Evolutionary conservation across 2,888 invertebrate species (phyloP), one percentile per base, ranked within the genome.

Genomic region (Diabrotica balteata): DNA sequence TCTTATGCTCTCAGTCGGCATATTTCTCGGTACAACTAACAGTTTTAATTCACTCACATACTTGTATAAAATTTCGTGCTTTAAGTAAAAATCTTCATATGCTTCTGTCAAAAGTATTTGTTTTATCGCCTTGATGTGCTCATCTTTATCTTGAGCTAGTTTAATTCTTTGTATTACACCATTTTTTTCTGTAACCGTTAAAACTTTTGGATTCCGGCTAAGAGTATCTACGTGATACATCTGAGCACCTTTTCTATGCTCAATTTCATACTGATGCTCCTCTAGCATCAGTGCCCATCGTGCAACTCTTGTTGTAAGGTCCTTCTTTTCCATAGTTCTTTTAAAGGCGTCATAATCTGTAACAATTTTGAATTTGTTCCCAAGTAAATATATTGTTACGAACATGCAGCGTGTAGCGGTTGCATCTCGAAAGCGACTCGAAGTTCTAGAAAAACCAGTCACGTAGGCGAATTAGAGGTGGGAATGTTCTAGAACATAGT

Each of bases 331-430:
- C 77, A 81, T 76, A 0, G 80, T 81, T 65, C 71, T 73, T 11
- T 75, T 66, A 53, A 82, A 80, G 4, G 80, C 77, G 11, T 73
- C 68, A 55, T 80, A 81, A 69, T 81, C 81, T 0, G 79, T 80
- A 6, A 80, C 68, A n/a, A 81, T 77, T 67, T 77, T 81, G 55
- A 81, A 80, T n/a, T 70, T 47, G 43, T 63, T 67, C 7, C 78
- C 79, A 8, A 80, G 53, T 10, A 81, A 60, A 69, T 80, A 81
- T 0, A 78, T 69, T 10, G n/a, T n/a, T n/a, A n/a, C n/a, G n/a
- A n/a, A n/a, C n/a, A n/a, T n/a, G n/a, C n/a, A n/a, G n/a, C n/a
- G n/a, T 72, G 5, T 32, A 54, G 47, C 65, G 64, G n/a, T 45
- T n/a, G n/a, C n/a, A n/a, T n/a, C n/a, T n/a, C n/a, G n/a, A n/a